Base-by-base conservation (phyloP, 2,888 invertebrate genomes). In the Dendrolimus pini region DNA sequence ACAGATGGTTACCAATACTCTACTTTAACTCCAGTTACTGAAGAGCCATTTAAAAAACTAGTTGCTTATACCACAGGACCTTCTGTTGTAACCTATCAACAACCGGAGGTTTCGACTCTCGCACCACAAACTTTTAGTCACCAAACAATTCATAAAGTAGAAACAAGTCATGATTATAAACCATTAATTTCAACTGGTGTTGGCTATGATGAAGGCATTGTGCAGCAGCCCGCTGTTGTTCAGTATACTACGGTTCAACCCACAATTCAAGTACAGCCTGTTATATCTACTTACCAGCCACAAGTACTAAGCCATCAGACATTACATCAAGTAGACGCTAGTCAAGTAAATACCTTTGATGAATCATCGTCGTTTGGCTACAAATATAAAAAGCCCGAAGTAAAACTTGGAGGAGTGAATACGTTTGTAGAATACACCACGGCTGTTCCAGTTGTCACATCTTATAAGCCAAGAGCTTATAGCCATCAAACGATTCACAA, bases 41-140 rank as follows among this genome's bases (percentile, higher is more conserved):
- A 89, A 68, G 79, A 79, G 59, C 88, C 88, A 18, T 84, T 89
- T 56, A 87, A 80, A 62, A 89, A 84, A 68, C 54, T 83, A 1
- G 78, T 85, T 18, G 89, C 89, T 52, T 90, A 90, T 58, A 89
- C 89, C 6, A 89, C 89, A 56, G 87, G 88, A 7, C 75, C 85
- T 6, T 65, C 77, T 41, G 63, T 75, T 1, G 64, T 68, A 55
- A 68, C 78, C 12, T 84, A 78, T 59, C 73, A 67, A 52, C 78
- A 80, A 61, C 80, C 86, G 7, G 75, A 81, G 10, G 68, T 71
- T 7, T 65, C 82, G 30, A 71, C 80, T 1, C 79, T 78, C 41
- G 71, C 69, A 14, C 83, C 87, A 41, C 82, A 83, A 59, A 68
- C 79, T 6, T 83, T 76, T 61, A 82, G 82, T 61, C 87, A 88